phyloP scores from a whole-genome alignment of 2,888 invertebrate species.

The Tolmerus cingulatus region DNA sequence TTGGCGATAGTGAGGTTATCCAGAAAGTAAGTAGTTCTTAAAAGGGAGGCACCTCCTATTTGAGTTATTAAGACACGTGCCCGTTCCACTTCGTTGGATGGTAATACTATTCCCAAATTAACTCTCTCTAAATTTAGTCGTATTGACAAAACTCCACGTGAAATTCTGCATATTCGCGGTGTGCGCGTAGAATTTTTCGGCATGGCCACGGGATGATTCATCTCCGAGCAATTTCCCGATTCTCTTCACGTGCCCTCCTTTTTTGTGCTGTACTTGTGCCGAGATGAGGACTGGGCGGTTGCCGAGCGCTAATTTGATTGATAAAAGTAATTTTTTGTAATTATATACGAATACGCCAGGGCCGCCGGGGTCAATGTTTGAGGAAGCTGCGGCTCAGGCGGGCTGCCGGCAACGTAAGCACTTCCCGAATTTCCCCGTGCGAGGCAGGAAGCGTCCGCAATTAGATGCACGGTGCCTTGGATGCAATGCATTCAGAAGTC shows the following conservation, averaged over 20 bases:
- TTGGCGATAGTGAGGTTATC: slow-evolving; percentile 68
- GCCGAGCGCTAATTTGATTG: not conserved
- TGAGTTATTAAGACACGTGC: slow-evolving; percentile 13
- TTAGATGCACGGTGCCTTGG: not conserved
- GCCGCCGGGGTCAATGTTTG: not conserved
- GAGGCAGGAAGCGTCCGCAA: not conserved
- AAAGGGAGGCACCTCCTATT: not conserved
- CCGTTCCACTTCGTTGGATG: not conserved
- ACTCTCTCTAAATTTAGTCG: not conserved
- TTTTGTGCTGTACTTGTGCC: not conserved
- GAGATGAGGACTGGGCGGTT: not conserved
- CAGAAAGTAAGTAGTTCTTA: slow-evolving; percentile 66
- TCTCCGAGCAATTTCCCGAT: not conserved
- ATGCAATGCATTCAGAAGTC: not conserved
- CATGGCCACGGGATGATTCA: not conserved
- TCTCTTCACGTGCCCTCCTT: slow-evolving; percentile 23
- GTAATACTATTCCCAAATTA: not conserved
- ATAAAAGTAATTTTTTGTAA: slow-evolving; percentile 17
- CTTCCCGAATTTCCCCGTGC: not conserved
- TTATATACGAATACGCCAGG: not conserved
- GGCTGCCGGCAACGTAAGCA: not conserved
- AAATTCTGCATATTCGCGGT: not conserved
- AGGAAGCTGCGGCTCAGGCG: not conserved
- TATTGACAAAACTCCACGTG: slow-evolving; percentile 11
- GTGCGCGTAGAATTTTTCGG: not conserved